These are phyloP conservation scores for Eristalis pertinax DNA, from an alignment of 2,888 invertebrate genomes.

Conservation along the genomic window DNA sequence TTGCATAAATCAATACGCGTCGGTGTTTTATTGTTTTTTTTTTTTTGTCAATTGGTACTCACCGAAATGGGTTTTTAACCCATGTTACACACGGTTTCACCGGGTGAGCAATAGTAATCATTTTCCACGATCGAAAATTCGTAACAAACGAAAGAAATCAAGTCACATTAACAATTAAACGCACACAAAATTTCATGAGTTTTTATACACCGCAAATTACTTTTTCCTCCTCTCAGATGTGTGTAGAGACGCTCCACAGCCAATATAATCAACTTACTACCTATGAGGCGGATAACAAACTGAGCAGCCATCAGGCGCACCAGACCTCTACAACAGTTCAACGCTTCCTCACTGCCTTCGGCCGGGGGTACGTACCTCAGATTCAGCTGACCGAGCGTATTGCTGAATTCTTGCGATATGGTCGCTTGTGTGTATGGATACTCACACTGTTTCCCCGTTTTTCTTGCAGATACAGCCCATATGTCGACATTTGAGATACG, in stretches of 20 bases:
- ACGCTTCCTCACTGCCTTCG: slow-evolving; percentile 37
- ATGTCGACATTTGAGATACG: slow-evolving; percentile 30
- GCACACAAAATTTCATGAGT: slow-evolving; percentile 36
- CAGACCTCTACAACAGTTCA: slow-evolving; percentile 66
- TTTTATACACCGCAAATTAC: slow-evolving; percentile 48
- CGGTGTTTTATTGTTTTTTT: slow-evolving; percentile 2
- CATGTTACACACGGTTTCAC: background rate
- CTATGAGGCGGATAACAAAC: slow-evolving; percentile 66
- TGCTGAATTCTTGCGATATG: slow-evolving; percentile 53
- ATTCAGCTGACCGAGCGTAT: slow-evolving; percentile 55
- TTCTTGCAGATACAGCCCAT: slow-evolving; percentile 63
- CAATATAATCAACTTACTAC: slow-evolving; percentile 47
- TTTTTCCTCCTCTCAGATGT: slow-evolving; percentile 50
- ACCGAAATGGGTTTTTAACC: slow-evolving; percentile 22
- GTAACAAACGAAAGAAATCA: background rate
- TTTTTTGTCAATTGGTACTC: slow-evolving; percentile 42
- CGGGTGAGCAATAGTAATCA: slow-evolving; percentile 2
- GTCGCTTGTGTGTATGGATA: slow-evolving; percentile 23
- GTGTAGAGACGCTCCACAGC: slow-evolving; percentile 29
- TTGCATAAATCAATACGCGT: slow-evolving; percentile 58
- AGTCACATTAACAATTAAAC: background rate
- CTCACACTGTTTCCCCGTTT: slow-evolving; percentile 9
- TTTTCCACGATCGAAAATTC: background rate
- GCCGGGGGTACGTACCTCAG: slow-evolving; percentile 56
- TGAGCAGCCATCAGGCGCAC: slow-evolving; percentile 65